Conservation (phyloP, 2,888 invertebrate species). For the Lasioglossum vierecki region DNA sequence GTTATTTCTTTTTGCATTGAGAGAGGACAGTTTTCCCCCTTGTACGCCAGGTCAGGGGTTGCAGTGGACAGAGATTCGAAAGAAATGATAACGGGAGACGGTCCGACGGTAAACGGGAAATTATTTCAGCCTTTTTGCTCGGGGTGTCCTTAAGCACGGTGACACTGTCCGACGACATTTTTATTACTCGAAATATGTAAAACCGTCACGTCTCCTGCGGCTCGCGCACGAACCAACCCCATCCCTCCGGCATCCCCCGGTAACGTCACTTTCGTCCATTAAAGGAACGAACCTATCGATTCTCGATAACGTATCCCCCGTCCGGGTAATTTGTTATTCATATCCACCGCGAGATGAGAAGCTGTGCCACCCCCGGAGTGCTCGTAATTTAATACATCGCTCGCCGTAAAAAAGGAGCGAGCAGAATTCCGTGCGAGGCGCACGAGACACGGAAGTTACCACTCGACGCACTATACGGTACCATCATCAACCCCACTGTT, state of each 20-base stretch:
- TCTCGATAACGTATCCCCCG: conserved; percentile 65
- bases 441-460: conserved; percentile 12
- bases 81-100: background rate
- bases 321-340: conserved; percentile 66
- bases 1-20: no score
- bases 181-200: conserved; percentile 60
- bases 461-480: background rate
- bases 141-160: background rate
- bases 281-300: conserved; percentile 60
- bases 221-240: conserved; percentile 4
- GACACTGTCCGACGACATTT: conserved; percentile 38
- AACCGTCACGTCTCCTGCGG: conserved; percentile 45
- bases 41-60: background rate
- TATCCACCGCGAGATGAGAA: conserved; percentile 54
- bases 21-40: no score
- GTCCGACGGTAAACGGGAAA: background rate
- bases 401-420: conserved; percentile 18
- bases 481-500: background rate
- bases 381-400: conserved; percentile 60
- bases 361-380: conserved; percentile 26
- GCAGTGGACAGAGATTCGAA: background rate
- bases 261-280: conserved; percentile 62
- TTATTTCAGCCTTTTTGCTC: background rate
- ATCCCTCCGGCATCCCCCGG: conserved; percentile 35
- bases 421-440: background rate